A percentile compares a stretch with the other conserved stretches of the same genome.
Evolutionary conservation across 2,888 invertebrate species (phyloP).

Genomic region (Scaptomyza flava): DNA sequence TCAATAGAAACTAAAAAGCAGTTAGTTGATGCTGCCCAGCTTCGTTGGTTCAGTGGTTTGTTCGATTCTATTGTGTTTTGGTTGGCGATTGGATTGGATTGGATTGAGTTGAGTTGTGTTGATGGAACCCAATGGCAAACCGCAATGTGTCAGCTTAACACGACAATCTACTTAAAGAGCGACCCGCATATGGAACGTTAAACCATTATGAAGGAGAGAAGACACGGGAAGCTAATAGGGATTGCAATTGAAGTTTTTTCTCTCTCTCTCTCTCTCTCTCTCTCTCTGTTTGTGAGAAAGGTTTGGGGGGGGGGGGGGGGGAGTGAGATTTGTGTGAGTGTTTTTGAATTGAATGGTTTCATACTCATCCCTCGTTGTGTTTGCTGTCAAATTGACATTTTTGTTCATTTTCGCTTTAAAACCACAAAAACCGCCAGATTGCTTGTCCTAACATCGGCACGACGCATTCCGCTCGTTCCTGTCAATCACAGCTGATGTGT

Average conservation of each 20-base stretch:
- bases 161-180: conserved; percentile 71
- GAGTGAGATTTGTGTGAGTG: neutral
- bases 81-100: neutral
- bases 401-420: conserved; percentile 63
- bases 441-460: conserved; percentile 71
- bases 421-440: conserved; percentile 71
- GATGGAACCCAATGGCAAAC: conserved; percentile 29
- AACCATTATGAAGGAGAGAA: neutral
- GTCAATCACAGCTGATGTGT: conserved; percentile 61
- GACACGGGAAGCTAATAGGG: neutral
- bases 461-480: conserved; percentile 50
- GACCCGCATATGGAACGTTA: conserved; percentile 41
- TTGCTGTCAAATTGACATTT: conserved; percentile 76
- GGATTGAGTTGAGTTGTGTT: neutral
- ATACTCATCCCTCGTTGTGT: conserved; percentile 33
- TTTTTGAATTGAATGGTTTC: conserved; percentile 24
- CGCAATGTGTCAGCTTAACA: conserved; percentile 64
- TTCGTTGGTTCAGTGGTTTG: neutral
- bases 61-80: neutral
- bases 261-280: no score
- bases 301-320: neutral
- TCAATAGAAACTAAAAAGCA: conserved; percentile 64
- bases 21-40: conserved; percentile 28
- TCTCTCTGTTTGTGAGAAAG: neutral
- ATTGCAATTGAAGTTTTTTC: conserved; percentile 8